phyloP scores from a whole-genome alignment of 2,797 vertebrate genomes.

The Harpagifer antarcticus region DNA sequence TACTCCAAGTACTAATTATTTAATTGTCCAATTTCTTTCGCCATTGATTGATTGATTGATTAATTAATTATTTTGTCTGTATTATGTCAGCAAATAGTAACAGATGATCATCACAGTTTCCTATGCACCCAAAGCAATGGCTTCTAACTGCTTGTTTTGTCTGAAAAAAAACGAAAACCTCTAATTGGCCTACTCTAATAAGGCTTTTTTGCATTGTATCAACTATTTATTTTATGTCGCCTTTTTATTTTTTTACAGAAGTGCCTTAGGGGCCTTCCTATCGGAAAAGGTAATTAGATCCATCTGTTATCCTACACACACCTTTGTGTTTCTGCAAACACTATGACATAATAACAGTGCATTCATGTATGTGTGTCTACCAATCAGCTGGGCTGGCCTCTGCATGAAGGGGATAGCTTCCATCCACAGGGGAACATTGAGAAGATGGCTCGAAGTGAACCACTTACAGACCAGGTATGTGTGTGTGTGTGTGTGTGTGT shows the following conservation, averaged over 20 bases:
- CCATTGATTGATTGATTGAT: neutral
- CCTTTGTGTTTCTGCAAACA: conserved; percentile 1
- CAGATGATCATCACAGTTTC: neutral
- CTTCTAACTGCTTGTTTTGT: neutral
- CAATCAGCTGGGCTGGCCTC: conserved; percentile 90
- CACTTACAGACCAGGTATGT: conserved; percentile 87
- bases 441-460: conserved; percentile 90
- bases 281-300: conserved; percentile 83
- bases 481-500: conserved; percentile 12
- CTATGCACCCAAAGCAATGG: neutral
- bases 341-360: neutral
- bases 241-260: conserved; percentile 74
- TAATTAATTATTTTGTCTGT: neutral
- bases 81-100: neutral
- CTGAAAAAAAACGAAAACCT: neutral
- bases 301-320: neutral
- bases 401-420: conserved; percentile 92
- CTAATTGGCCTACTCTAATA: too few relatives aligned
- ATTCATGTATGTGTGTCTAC: neutral
- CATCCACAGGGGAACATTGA: conserved; percentile 88
- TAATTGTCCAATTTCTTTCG: neutral
- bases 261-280: conserved; percentile 82
- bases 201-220: neutral
- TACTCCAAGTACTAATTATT: neutral
- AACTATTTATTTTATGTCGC: conserved; percentile 6